These are phyloP conservation scores for Notamacropus eugenii DNA, from an alignment of 2,797 vertebrate genomes.

Conservation along the genomic window DNA sequence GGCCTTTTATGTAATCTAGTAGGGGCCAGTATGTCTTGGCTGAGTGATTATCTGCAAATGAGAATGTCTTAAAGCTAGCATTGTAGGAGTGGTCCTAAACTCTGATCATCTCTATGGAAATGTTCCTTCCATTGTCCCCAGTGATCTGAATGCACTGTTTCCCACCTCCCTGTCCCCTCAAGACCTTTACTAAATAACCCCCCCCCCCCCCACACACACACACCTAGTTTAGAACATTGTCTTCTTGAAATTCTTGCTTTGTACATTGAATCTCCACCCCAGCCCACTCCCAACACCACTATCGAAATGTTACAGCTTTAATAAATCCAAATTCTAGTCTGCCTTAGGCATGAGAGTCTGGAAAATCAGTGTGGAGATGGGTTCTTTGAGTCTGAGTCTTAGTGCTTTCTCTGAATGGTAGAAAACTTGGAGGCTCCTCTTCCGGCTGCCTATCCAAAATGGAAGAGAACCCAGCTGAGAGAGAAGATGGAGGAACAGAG, in stretches of 20 bases:
- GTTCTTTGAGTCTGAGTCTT: neutral
- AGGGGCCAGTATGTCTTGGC: neutral
- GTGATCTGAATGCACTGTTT: neutral
- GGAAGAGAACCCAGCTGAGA: neutral
- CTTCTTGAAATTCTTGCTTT: neutral
- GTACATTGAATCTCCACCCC: neutral
- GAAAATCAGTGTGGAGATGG: neutral
- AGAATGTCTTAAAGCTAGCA: neutral
- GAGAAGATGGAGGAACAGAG: neutral
- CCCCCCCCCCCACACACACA: neutral
- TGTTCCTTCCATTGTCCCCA: slow-evolving; percentile 19
- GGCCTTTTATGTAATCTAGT: neutral
- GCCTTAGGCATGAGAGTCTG: neutral
- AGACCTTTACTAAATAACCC: neutral
- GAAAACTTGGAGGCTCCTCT: neutral
- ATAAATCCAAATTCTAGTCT: neutral
- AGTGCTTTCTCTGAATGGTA: too few relatives aligned
- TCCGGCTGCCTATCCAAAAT: neutral
- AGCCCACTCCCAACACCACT: too few relatives aligned
- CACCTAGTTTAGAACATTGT: neutral
- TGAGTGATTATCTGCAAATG: neutral
- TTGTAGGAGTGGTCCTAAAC: neutral
- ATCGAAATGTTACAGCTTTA: neutral
- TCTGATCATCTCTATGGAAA: neutral
- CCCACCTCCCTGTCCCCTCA: neutral